A percentile compares a stretch with the other conserved stretches of the same genome.
Evolutionary conservation across 2,797 vertebrate species (phyloP).

Genomic region (Ibycter americanus): DNA sequence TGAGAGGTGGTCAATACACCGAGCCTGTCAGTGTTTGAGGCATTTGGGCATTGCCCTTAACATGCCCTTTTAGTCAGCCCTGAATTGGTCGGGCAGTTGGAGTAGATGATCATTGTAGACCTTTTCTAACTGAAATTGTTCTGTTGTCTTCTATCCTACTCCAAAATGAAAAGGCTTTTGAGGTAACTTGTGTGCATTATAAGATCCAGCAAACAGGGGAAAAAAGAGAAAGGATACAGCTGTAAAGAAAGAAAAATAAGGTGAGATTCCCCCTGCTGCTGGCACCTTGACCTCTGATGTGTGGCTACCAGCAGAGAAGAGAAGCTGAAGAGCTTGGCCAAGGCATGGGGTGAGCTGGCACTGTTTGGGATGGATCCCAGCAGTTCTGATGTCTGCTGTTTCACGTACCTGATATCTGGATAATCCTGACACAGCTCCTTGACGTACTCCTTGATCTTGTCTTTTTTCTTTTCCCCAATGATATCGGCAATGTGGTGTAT

Average conservation of each 20-base stretch:
- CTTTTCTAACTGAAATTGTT: background rate
- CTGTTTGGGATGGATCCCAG: background rate
- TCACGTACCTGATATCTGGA: conserved; percentile 85
- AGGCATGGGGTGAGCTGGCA: fast-evolving
- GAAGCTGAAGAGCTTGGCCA: background rate
- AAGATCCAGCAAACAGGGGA: background rate
- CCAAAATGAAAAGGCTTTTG: background rate
- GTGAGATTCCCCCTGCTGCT: background rate
- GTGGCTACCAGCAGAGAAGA: background rate
- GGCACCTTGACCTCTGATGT: background rate
- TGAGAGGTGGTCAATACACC: background rate
- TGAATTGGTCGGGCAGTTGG: background rate
- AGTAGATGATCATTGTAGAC: background rate
- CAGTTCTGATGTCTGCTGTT: background rate
- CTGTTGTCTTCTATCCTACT: background rate
- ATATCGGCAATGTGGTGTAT: conserved; percentile 81
- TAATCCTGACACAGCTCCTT: conserved; percentile 77
- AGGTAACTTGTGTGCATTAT: background rate
- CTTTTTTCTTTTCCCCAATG: conserved; percentile 77
- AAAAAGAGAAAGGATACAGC: background rate
- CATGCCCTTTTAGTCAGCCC: background rate
- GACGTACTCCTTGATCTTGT: conserved; percentile 77
- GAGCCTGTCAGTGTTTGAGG: background rate
- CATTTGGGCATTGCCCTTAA: background rate
- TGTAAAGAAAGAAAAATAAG: background rate